A percentile compares a stretch with the other conserved stretches of the same genome.
Conservation (phyloP, 2,797 vertebrate species). For the Podarcis siculus region DNA sequence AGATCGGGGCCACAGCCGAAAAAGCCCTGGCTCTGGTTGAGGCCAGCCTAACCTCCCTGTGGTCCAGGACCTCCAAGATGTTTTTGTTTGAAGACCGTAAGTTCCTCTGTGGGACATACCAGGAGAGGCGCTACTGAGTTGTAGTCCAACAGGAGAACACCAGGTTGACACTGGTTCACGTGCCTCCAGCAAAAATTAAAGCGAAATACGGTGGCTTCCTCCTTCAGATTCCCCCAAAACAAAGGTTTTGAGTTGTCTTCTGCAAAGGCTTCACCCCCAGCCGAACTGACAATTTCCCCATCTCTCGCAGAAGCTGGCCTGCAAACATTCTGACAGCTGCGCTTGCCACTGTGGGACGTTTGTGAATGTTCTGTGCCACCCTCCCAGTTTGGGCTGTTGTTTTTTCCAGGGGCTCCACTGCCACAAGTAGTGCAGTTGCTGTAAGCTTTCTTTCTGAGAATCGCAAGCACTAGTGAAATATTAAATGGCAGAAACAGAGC, state of each 20-base stretch:
- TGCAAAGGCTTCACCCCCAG: background rate
- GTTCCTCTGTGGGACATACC: too few relatives aligned
- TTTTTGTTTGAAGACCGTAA: too few relatives aligned
- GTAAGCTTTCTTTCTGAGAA: fast-evolving
- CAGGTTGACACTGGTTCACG: too few relatives aligned
- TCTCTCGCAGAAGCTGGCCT: background rate
- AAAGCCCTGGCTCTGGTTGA: too few relatives aligned
- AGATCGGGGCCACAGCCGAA: too few relatives aligned
- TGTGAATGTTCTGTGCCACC: background rate
- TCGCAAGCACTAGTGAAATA: background rate
- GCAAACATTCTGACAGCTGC: background rate
- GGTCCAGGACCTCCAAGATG: too few relatives aligned
- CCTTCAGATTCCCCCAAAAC: background rate
- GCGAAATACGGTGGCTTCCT: background rate
- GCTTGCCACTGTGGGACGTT: background rate
- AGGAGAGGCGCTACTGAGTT: too few relatives aligned
- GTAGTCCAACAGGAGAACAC: too few relatives aligned
- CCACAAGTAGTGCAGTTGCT: fast-evolving
- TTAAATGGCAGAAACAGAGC: constrained; percentile 46
- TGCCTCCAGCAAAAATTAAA: background rate
- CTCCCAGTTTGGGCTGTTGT: background rate
- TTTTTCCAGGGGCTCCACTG: background rate
- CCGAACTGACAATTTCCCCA: background rate
- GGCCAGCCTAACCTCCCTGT: too few relatives aligned
- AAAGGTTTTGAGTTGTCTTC: background rate